Percentiles rank a stretch among this genome's conserved stretches.
These are phyloP conservation scores for Lepidurus packardi DNA, from an alignment of 1,140 invertebrate species.

Conservation along the genomic window DNA sequence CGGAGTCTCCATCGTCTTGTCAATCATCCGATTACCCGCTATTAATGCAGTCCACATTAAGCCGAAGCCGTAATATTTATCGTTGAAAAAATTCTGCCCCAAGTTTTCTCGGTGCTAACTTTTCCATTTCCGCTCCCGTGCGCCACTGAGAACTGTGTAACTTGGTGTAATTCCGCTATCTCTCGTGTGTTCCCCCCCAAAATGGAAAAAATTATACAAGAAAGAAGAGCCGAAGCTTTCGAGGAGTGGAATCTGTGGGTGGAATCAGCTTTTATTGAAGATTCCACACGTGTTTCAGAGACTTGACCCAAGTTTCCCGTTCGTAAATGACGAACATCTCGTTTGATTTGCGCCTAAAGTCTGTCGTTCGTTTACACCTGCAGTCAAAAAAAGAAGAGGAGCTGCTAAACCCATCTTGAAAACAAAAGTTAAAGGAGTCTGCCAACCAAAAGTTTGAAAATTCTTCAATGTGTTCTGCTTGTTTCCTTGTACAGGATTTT, in stretches of 20 bases:
- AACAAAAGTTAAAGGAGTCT: too few relatives aligned
- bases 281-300: too few relatives aligned
- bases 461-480: background rate
- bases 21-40: background rate
- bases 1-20: background rate
- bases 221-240: background rate
- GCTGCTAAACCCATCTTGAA: too few relatives aligned
- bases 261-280: too few relatives aligned
- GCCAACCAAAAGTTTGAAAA: background rate
- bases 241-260: too few relatives aligned
- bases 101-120: background rate
- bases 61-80: background rate
- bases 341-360: too few relatives aligned
- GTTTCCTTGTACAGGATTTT: background rate
- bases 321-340: too few relatives aligned
- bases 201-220: background rate
- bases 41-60: background rate
- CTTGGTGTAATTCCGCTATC: background rate
- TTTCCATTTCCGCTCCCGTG: background rate
- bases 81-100: background rate
- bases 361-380: too few relatives aligned
- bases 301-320: too few relatives aligned
- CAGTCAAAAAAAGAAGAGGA: too few relatives aligned
- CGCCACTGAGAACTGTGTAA: background rate
- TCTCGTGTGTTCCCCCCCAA: background rate